Conservation (phyloP, 2,888 invertebrate genomes). For the Metellina segmentata region DNA sequence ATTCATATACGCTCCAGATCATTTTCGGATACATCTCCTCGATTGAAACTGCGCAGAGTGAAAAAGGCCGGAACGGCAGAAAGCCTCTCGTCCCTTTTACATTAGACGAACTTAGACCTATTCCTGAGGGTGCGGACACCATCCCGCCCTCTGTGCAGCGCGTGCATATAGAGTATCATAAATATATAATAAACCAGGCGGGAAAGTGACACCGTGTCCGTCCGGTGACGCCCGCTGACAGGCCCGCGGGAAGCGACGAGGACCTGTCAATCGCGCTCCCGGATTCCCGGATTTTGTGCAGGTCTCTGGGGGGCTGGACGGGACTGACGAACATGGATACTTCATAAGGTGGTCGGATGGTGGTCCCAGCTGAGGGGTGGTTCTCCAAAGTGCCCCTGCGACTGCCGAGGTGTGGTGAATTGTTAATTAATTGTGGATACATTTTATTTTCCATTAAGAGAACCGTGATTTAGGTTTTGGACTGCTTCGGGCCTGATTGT, state of each 20-base stretch:
- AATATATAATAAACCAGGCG: constrained; percentile 46
- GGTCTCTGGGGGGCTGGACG: constrained; percentile 22
- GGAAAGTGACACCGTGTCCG: constrained; percentile 56
- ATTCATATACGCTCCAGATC: not conserved
- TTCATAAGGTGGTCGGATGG: constrained; percentile 42
- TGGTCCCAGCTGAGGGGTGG: constrained; percentile 23
- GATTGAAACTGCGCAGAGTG: not conserved
- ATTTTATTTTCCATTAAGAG: not conserved
- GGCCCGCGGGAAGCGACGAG: constrained; percentile 65
- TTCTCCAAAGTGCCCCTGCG: constrained; percentile 26
- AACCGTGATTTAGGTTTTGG: not conserved
- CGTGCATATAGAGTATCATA: constrained; percentile 38
- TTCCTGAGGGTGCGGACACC: constrained; percentile 32
- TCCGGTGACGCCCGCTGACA: constrained; percentile 54
- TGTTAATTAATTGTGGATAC: not conserved
- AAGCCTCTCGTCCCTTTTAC: constrained; percentile 22
- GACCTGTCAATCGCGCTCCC: constrained; percentile 65
- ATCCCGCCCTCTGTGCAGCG: not conserved
- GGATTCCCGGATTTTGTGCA: constrained; percentile 65
- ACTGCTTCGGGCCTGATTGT: too few species aligned
- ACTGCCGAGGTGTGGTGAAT: not conserved
- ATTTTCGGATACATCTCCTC: not conserved
- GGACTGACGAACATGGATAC: constrained; percentile 64
- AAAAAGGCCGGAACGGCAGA: not conserved
- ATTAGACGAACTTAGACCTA: constrained; percentile 34